phyloP scores from a whole-genome alignment of 2,797 vertebrate genomes.

The Hoplostethus atlanticus region DNA sequence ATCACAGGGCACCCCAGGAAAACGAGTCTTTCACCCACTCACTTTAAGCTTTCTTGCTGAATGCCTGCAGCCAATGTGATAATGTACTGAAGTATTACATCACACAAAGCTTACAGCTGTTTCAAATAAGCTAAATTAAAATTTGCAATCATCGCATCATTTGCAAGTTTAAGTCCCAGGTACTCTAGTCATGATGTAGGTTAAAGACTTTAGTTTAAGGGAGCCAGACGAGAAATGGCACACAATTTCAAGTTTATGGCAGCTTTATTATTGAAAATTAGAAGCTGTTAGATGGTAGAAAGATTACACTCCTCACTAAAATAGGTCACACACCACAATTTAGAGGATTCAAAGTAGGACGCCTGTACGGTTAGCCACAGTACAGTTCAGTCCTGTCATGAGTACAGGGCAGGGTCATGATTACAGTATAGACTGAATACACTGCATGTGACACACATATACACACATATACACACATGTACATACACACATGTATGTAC shows the following conservation, averaged over 20 bases:
- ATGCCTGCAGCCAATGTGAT: neutral
- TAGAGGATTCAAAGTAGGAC: slow-evolving; percentile 29
- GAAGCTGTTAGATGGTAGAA: slow-evolving; percentile 10
- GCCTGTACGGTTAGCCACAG: slow-evolving; percentile 48
- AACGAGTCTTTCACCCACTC: too few relatives aligned
- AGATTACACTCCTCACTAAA: slow-evolving; percentile 36
- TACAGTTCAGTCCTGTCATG: slow-evolving; percentile 50
- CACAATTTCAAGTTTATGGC: neutral
- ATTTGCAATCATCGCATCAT: neutral
- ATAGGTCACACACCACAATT: slow-evolving; percentile 26
- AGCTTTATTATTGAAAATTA: neutral
- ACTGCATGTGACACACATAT: slow-evolving; percentile 10
- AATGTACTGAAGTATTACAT: neutral
- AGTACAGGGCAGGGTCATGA: slow-evolving; percentile 46
- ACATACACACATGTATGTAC: slow-evolving; percentile 1
- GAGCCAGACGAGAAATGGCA: slow-evolving; percentile 1
- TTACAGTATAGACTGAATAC: slow-evolving; percentile 45
- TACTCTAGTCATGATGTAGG: neutral
- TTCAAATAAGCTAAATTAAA: neutral
- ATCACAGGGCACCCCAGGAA: too few relatives aligned
- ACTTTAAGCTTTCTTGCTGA: neutral
- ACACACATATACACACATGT: slow-evolving; percentile 1
- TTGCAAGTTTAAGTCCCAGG: neutral
- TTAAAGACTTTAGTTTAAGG: slow-evolving; percentile 15
- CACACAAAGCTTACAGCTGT: neutral